Conservation (phyloP, 2,797 vertebrate species). For the Galaxias olidus region DNA sequence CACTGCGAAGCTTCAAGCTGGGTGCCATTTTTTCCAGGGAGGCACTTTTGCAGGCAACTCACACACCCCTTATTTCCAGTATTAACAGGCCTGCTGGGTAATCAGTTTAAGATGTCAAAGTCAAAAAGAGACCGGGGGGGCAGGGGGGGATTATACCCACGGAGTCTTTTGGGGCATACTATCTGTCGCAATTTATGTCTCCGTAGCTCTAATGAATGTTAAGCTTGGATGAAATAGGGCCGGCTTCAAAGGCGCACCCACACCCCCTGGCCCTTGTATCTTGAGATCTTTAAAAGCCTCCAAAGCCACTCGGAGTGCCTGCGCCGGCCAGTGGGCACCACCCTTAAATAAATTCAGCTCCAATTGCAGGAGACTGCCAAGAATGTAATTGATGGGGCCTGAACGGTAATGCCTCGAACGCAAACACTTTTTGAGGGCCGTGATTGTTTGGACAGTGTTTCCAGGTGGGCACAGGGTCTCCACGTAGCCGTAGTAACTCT, state of each 20-base stretch:
- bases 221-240: slow-evolving; percentile 62
- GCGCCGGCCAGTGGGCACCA: slow-evolving; percentile 49
- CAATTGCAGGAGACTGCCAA: slow-evolving; percentile 51
- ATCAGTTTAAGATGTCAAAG: slow-evolving; percentile 69
- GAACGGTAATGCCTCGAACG: slow-evolving; percentile 66
- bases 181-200: slow-evolving; percentile 63
- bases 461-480: slow-evolving; percentile 57
- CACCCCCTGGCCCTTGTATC: slow-evolving; percentile 41
- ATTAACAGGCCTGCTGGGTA: slow-evolving; percentile 61
- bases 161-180: slow-evolving; percentile 39
- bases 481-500: slow-evolving; percentile 53
- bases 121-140: slow-evolving; percentile 34
- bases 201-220: slow-evolving; percentile 56
- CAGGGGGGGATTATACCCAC: neutral
- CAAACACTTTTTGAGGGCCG: slow-evolving; percentile 67
- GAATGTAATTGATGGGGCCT: slow-evolving; percentile 66
- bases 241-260: slow-evolving; percentile 56
- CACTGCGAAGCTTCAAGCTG: slow-evolving; percentile 41
- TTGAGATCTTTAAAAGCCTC: slow-evolving; percentile 63
- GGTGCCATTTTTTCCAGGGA: slow-evolving; percentile 55
- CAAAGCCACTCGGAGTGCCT: slow-evolving; percentile 51
- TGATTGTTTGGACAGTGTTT: slow-evolving; percentile 74
- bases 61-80: slow-evolving; percentile 24
- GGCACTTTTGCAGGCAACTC: slow-evolving; percentile 20
- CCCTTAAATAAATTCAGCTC: slow-evolving; percentile 69